phyloP scores from a whole-genome alignment of 92 coral and sea anemone species.

The Siderastrea radians region DNA sequence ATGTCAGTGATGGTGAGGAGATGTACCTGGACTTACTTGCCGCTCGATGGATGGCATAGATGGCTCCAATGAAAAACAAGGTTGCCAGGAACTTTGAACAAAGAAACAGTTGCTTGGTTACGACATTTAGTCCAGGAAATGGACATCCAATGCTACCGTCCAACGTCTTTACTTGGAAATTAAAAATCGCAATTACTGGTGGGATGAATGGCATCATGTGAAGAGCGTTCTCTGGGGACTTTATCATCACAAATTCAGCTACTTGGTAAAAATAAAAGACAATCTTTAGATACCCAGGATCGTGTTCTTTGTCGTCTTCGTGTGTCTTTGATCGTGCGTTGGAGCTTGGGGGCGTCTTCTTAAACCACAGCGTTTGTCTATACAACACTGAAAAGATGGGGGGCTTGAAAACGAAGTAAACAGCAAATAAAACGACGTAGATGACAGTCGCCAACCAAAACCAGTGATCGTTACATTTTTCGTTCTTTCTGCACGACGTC shows the following conservation, averaged over 20 bases:
- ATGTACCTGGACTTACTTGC: not conserved
- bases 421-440: conserved; percentile 31
- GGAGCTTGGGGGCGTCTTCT: not conserved
- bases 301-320: not conserved
- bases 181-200: conserved; percentile 42
- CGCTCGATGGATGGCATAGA: conserved; percentile 31
- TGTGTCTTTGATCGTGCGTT: too few relatives aligned
- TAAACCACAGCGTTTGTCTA: conserved; percentile 35
- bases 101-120: conserved; percentile 62
- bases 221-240: conserved; percentile 16
- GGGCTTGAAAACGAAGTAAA: conserved; percentile 58
- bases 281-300: conserved; percentile 31
- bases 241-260: conserved; percentile 14
- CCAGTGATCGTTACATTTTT: conserved; percentile 54
- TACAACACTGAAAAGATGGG: conserved; percentile 35
- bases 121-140: conserved; percentile 67
- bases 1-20: conserved; percentile 4
- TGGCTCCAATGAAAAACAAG: conserved; percentile 10
- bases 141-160: conserved; percentile 55
- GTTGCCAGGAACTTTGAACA: conserved; percentile 51
- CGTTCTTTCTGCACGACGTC: conserved; percentile 42
- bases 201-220: conserved; percentile 15
- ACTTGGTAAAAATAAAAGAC: conserved; percentile 42
- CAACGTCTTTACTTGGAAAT: conserved; percentile 48
- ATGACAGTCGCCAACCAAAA: conserved; percentile 53